Evolutionary conservation across 1,140 invertebrate species (phyloP), one percentile per base, ranked within the genome.

Genomic region (Wiebesia pumilae): DNA sequence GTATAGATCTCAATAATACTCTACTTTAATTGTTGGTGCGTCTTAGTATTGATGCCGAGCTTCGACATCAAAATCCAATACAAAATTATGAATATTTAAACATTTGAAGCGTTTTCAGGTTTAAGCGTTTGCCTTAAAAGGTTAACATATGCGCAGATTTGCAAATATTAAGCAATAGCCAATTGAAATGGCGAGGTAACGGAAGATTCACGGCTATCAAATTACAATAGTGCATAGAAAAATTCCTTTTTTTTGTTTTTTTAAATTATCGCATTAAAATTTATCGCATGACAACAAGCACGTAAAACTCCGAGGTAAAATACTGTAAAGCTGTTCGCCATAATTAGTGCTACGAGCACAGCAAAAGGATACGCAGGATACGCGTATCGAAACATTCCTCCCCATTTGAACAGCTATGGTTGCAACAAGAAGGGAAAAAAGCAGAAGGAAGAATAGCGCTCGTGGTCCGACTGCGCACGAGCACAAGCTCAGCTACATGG

Each of bases 331-430:
- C 35, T 38, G 33, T 38, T 71, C 19, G 19, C 19, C 40, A 33
- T 71, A 71, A 71, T 71, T 71, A 38, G 69, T 71, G 21, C 33
- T 71, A 69, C 65, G 65, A 71, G 69, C 30, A 38, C 6, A 35
- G 33, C 9, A 38, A 38, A 71, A 33, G 4, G 19, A 10, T 30
- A 71, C 69, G 69, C 2, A 33, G 4, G 19, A 10, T 30, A 71
- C 69, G 69, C 2, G 12, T 71, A 38, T 71, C 69, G 69, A 71
- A 3, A 21, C 35, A 38, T 71, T 71, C 69, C 69, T 35, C 21
- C 69, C 69, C 69, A 71, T 38, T 4, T 16, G 33, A 38, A 24
- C 33, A 4, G 30, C 33, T 38, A 38, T 38, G 16, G 35, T 4
- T 7, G 1, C 33, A 16, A 71, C 2, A 27, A 62, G 58, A 62